Base-by-base conservation (phyloP, 1,140 invertebrate genomes). In the Drosophila truncata region DNA sequence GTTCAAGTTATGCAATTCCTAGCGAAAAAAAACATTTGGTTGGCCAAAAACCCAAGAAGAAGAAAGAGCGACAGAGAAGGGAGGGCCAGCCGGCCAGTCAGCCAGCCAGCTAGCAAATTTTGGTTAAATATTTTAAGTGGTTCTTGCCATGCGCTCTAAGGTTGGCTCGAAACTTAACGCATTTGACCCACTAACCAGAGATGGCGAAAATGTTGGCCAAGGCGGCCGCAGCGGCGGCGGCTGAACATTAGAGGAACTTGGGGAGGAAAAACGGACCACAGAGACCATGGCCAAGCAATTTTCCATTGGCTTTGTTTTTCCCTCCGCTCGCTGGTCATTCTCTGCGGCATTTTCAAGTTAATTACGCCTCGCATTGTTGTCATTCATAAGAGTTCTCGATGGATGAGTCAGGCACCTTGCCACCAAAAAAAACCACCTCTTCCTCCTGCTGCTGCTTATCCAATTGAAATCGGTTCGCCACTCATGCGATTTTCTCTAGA, bases 121-220 rank as follows among this genome's bases (percentile, higher is more conserved):
- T 76, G 70, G 80, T 69, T 83, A 88, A 87, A 88, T 84, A 87
- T 83, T 90, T 88, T 82, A 88, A 88, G 85, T 88, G 85, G 85
- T 90, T 90, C 78, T 90, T 47, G 73, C 85, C 84, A 88, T 85
- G 66, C 50, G 76, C 70, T 82, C 82, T 84, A 81, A 88, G 81
- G 67, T 81, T 80, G 77, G 20, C 70, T 63, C 83, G 73, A 78
- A 78, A 78, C 72, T 66, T 74, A 82, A 83, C 85, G 85, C 85
- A 88, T 90, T 88, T 90, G 85, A 88, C 85, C 85, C 82, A 88
- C 85, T 88, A 54, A 86, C 52, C 57, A 42, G 42, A 41, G 60
- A 58, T 42, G 59, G 39, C 41, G 57, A 46, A 55, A 69, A 80
- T 73, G 58, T 65, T 66, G 57, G 47, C 62, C 69, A 58, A 71